Percentiles rank a stretch among this genome's conserved stretches.
Conservation (phyloP, 2,113 vertebrate species). For the Hiodon alosoides region DNA sequence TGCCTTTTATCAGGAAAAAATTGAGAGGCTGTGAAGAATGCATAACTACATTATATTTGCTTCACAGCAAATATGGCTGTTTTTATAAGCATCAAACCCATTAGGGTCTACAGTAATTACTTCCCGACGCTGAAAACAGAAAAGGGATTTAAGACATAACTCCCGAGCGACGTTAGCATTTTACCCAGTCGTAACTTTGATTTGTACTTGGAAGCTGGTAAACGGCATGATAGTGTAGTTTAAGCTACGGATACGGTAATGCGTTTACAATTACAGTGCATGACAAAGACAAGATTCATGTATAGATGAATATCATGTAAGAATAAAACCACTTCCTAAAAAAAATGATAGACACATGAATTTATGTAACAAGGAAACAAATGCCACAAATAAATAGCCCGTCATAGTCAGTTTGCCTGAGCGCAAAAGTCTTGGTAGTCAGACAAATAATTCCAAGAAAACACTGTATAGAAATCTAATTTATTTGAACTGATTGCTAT, state of each 20-base stretch:
- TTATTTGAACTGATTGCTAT: neutral
- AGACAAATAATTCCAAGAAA: too few relatives aligned
- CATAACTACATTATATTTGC: neutral
- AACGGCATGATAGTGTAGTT: too few relatives aligned
- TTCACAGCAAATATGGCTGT: neutral
- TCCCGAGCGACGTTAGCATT: neutral
- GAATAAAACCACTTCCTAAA: too few relatives aligned
- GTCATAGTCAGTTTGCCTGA: too few relatives aligned
- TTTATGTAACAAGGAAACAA: too few relatives aligned
- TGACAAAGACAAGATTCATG: too few relatives aligned
- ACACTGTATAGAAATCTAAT: constrained; percentile 1
- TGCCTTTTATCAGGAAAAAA: neutral
- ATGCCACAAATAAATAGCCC: too few relatives aligned
- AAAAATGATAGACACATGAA: too few relatives aligned
- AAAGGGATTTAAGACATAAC: neutral
- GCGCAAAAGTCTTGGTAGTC: too few relatives aligned
- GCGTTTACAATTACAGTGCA: too few relatives aligned
- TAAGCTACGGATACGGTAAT: too few relatives aligned
- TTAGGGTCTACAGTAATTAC: neutral
- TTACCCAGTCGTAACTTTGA: neutral
- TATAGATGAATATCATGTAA: too few relatives aligned
- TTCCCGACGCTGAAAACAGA: neutral
- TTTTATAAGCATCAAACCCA: neutral
- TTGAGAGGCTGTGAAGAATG: neutral
- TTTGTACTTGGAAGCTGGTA: neutral